Conservation (phyloP, 92 coral and sea anemone genomes). For the Metridium senile region DNA sequence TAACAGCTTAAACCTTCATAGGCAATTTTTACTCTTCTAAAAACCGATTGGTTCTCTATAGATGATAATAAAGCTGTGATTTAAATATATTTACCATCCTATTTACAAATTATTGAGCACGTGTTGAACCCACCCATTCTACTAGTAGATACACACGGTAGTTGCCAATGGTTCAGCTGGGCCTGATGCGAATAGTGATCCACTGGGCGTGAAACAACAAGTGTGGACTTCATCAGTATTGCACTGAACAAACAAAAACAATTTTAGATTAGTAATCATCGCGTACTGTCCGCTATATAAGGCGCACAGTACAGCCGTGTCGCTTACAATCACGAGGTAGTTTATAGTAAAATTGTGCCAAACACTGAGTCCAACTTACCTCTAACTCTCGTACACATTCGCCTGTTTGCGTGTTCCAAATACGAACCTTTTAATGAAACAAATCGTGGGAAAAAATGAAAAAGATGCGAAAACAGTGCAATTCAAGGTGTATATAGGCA, state of each 20-base stretch:
- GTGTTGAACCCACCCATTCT: not conserved
- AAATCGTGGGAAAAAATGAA: not conserved
- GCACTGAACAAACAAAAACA: constrained; percentile 56
- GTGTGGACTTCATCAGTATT: constrained; percentile 96
- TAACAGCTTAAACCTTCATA: too few species aligned
- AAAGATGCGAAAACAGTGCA: too few species aligned
- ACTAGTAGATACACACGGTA: constrained; percentile 75
- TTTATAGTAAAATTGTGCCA: too few species aligned
- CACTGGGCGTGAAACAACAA: constrained; percentile 91
- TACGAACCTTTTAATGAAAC: constrained; percentile 70
- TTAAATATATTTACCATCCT: not conserved
- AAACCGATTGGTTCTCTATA: too few species aligned
- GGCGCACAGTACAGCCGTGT: not conserved
- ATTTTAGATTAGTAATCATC: not conserved
- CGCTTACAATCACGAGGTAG: too few species aligned
- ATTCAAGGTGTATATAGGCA: too few species aligned
- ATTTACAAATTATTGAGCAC: too few species aligned
- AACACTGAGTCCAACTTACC: constrained; percentile 39
- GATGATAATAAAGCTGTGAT: too few species aligned
- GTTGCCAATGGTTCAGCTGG: constrained; percentile 87
- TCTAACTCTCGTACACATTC: constrained; percentile 85
- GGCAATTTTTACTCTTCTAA: too few species aligned
- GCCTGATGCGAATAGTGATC: constrained; percentile 93
- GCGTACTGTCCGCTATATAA: not conserved
- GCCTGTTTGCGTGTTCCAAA: constrained; percentile 85